Conservation (phyloP, 2,888 invertebrate genomes). For the Ochlodes sylvanus region DNA sequence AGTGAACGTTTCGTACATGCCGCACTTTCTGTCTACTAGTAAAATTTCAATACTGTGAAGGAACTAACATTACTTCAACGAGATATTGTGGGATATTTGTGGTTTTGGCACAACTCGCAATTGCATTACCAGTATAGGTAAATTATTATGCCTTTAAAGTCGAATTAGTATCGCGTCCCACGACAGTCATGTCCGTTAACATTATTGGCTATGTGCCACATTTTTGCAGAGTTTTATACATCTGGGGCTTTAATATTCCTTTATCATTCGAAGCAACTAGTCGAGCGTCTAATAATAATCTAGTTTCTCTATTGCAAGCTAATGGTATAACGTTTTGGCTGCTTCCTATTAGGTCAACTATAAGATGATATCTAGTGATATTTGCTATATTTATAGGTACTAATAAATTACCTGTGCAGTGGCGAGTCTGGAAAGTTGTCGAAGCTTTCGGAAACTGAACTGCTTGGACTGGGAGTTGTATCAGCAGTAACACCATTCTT, state of each 20-base stretch:
- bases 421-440: slow-evolving; percentile 96
- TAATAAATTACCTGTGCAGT: slow-evolving; percentile 88
- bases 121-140: slow-evolving; percentile 65
- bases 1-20: slow-evolving; percentile 62
- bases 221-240: slow-evolving; percentile 58
- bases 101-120: slow-evolving; percentile 63
- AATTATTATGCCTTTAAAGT: slow-evolving; percentile 74
- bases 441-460: slow-evolving; percentile 95
- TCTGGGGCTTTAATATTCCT: slow-evolving; percentile 61
- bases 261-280: slow-evolving; percentile 50
- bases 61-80: slow-evolving; percentile 52
- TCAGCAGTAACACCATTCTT: slow-evolving; percentile 88
- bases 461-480: slow-evolving; percentile 94
- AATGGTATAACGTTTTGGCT: slow-evolving; percentile 23
- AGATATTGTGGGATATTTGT: slow-evolving; percentile 57
- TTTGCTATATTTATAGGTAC: slow-evolving; percentile 1
- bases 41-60: slow-evolving; percentile 65
- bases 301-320: slow-evolving; percentile 39
- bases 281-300: slow-evolving; percentile 42
- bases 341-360: slow-evolving; percentile 24
- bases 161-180: slow-evolving; percentile 71
- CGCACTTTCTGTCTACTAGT: slow-evolving; percentile 63
- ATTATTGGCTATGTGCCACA: slow-evolving; percentile 73
- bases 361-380: neutral
- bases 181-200: slow-evolving; percentile 63